Base-by-base conservation (phyloP, 1,140 invertebrate genomes). In the Hyles vespertilio region DNA sequence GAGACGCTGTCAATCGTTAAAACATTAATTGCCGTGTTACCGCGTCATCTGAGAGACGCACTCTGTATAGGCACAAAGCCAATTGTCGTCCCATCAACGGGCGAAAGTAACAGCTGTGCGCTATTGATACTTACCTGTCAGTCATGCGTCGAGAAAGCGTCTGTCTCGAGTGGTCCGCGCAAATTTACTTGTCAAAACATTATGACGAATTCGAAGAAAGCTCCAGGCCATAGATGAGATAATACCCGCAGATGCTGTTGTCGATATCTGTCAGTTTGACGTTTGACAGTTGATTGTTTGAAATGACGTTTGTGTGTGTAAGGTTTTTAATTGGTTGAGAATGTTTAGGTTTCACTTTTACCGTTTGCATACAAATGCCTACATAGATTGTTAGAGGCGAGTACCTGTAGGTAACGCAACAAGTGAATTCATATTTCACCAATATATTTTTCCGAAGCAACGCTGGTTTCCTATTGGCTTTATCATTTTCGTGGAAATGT, bases 161-260 rank as follows among this genome's bases (percentile, higher is more conserved):
- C 22, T 44, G 53, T 47, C 44, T 45, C 22, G 22, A 56, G 48
- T 61, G 58, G 56, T 47, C 47, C 54, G 53, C 54, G 56, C 61
- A 62, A 72, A 69, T 76, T 72, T 73, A 67, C 70, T 67, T 72
- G 74, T 79, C 76, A 77, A 77, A 77, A 74, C 63, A 72, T 69
- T 69, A 67, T 74, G 65, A 70, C 67, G 68, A 69, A 72, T 66
- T 67, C 56, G 56, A 69, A 66, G 72, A 72, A 66, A 67, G 63
- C 46, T 50, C 40, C 32, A 5, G 46, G 12, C 22, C 12, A 11
- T 5, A 48, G 46, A 11, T 5, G 2, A 48, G 5, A n/a, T 22
- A 22, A 48, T n/a, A 48, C 22, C 22, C 22, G 2, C 22, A 22
- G 22, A 22, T 22, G 22, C 2, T 22, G 22, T 22, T 22, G 22